Percentiles rank a stretch among this genome's conserved stretches.
phyloP scores from a whole-genome alignment of 2,113 vertebrate genomes.

The Spheniscus mendiculus region DNA sequence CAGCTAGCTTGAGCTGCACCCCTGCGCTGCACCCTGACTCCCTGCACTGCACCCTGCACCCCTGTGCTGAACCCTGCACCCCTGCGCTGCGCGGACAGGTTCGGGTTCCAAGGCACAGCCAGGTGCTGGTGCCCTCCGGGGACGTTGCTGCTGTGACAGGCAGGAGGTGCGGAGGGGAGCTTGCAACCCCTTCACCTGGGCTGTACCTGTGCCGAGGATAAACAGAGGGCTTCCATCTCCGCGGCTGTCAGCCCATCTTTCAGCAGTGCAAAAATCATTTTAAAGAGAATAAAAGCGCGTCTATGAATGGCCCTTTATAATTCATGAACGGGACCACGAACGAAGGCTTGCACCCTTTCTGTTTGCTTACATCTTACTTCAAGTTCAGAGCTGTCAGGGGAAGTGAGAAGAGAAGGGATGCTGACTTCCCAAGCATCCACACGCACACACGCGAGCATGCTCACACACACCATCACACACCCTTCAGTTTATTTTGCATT shows the following conservation, averaged over 20 bases:
- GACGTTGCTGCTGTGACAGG: background rate
- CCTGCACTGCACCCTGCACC: background rate
- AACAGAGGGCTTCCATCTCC: background rate
- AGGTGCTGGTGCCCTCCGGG: background rate
- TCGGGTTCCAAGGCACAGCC: accelerated
- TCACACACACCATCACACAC: background rate
- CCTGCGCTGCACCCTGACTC: background rate
- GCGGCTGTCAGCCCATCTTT: background rate
- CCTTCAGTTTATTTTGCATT: background rate
- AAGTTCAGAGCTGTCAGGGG: background rate
- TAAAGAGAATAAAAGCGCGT: background rate
- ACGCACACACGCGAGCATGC: background rate
- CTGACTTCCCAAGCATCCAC: background rate
- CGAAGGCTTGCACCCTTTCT: background rate
- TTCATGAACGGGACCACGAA: background rate
- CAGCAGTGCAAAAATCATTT: background rate
- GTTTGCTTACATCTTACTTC: constrained; percentile 26
- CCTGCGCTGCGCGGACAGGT: accelerated
- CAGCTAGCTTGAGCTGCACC: background rate
- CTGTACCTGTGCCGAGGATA: background rate
- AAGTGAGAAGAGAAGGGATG: background rate
- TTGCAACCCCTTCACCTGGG: background rate
- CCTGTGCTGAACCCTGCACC: background rate
- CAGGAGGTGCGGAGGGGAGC: too few species aligned
- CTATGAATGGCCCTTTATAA: background rate